Evolutionary conservation across 2,888 invertebrate species (phyloP).

Genomic region (Polyploca ridens): DNA sequence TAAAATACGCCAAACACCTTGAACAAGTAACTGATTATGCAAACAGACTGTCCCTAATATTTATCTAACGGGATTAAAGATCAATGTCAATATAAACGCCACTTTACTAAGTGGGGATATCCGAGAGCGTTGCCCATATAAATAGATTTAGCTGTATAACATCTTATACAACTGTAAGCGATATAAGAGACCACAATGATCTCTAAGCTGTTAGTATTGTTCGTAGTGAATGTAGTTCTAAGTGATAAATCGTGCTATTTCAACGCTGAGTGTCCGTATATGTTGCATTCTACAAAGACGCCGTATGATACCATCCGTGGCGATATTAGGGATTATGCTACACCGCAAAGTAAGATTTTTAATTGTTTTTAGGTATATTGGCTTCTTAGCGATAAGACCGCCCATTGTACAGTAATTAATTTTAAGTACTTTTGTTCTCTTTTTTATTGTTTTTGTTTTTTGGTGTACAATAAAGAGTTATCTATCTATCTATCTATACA

Average conservation of each 20-base stretch:
- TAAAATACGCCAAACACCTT: no score
- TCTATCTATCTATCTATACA: no score
- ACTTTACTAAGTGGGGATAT: neutral
- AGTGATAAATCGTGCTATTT: constrained; percentile 59
- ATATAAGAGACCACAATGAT: constrained; percentile 25
- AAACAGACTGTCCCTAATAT: no score
- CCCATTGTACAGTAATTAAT: no score
- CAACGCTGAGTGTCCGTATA: constrained; percentile 57
- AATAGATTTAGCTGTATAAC: neutral
- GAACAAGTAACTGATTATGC: no score
- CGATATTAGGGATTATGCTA: constrained; percentile 61
- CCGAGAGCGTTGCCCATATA: neutral
- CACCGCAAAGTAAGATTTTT: constrained; percentile 52
- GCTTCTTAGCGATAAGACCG: no score
- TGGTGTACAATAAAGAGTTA: no score
- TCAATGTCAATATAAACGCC: neutral
- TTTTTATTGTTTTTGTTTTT: no score
- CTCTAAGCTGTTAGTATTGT: constrained; percentile 24
- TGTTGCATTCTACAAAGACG: constrained; percentile 63
- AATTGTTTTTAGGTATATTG: constrained; percentile 6
- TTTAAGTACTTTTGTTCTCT: no score
- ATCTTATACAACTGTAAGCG: neutral
- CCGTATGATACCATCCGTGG: constrained; percentile 69
- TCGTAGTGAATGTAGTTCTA: constrained; percentile 28
- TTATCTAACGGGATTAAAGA: neutral